phyloP scores from a whole-genome alignment of 2,888 invertebrate genomes.

The Napeogenes inachia region DNA sequence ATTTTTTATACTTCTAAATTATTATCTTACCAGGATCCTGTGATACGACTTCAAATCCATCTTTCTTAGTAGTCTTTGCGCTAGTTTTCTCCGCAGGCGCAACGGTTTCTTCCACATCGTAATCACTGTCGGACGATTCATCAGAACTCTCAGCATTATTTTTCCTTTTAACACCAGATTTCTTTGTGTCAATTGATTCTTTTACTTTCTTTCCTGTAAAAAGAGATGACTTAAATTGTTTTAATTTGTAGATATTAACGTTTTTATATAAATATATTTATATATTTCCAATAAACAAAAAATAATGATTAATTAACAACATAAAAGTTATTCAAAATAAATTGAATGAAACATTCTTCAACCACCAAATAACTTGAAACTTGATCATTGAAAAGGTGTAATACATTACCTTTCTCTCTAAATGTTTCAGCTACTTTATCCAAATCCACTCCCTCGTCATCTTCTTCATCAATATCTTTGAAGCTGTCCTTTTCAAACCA shows the following conservation, averaged over 20 bases:
- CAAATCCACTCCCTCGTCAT: conserved; percentile 92
- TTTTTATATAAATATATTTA: too few relatives aligned
- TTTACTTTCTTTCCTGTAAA: conserved; percentile 59
- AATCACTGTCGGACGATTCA: conserved; percentile 68
- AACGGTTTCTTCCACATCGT: conserved; percentile 64
- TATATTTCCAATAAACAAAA: too few relatives aligned
- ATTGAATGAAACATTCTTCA: too few relatives aligned
- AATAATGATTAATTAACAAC: too few relatives aligned
- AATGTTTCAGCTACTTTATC: conserved; percentile 85
- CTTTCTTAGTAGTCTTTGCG: conserved; percentile 70
- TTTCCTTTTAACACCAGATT: conserved; percentile 47
- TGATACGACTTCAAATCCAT: conserved; percentile 82
- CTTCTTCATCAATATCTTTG: conserved; percentile 87
- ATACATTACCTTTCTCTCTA: conserved; percentile 80
- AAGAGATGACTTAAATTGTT: background rate
- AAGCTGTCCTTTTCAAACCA: conserved; percentile 93
- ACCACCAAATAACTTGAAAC: too few relatives aligned
- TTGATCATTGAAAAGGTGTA: too few relatives aligned
- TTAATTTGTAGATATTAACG: background rate
- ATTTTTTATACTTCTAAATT: too few relatives aligned
- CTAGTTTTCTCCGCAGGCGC: conserved; percentile 40
- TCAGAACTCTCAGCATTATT: conserved; percentile 62
- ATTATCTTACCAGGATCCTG: conserved; percentile 69
- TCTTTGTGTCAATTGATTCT: conserved; percentile 34
- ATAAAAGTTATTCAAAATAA: too few relatives aligned